Evolutionary conservation across 2,888 invertebrate species (phyloP), one percentile per base, ranked within the genome.

Genomic region (Himalopsyche japonica): DNA sequence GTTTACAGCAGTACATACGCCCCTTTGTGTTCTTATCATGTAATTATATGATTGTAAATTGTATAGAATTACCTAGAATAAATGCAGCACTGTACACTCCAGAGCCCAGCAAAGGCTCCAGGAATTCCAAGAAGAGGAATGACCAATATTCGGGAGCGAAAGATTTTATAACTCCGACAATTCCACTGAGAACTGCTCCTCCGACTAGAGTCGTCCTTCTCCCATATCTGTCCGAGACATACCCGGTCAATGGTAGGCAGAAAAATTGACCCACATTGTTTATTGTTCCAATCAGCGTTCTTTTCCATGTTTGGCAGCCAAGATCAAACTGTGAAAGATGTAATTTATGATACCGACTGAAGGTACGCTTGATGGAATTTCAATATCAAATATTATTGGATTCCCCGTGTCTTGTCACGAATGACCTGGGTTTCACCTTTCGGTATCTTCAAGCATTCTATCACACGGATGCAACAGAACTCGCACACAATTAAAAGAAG

Each of bases 261-360:
- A 95, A 91, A 88, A 96, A 95, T 91, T 95, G 95, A 24, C 96
- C 96, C 77, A 95, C 89, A 89, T 95, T 95, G 89, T 95, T 95
- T 6, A 95, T 92, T 0, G 96, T 95, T 10, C 96, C 96, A 49
- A 96, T 94, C 87, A 96, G 88, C 0, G 96, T 94, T 84, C 95
- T 90, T 90, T 95, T 95, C 96, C 96, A 96, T 85, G 94, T 92
- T 84, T 94, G 91, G 88, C 95, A 95, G 79, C 94, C 94, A 82
- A 95, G 90, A 88, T 93, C 90, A 89, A 94, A 95, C 95, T 95
- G 89, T 20, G 91, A 91, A n/a, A n/a, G 3, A 70, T 15, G 1
- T 70, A 5, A 3, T 20, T 8, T 70, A 8, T 15, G 20, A 10
- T 70, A 3, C 2, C 3, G 3, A 32, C 32, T 64, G n/a, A n/a